A percentile compares a stretch with the other conserved stretches of the same genome.
Evolutionary conservation across 1,140 invertebrate species (phyloP).

Genomic region (Popillia japonica): DNA sequence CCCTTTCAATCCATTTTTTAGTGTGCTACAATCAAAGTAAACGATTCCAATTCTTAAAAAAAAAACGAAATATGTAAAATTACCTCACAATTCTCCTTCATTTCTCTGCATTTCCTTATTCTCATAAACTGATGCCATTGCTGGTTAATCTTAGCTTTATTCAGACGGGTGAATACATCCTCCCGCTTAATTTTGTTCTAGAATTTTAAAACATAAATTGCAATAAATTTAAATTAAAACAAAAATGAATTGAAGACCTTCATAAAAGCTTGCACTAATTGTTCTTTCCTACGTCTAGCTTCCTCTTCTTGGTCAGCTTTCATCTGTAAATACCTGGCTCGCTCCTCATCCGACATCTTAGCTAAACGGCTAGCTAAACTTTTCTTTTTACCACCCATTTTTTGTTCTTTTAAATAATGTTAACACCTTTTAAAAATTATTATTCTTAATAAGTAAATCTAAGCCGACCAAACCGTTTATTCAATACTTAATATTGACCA

Average conservation of each 20-base stretch:
- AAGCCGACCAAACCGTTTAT: no score
- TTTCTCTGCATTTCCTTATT: slow-evolving; percentile 76
- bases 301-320: slow-evolving; percentile 81
- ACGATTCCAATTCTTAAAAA: neutral
- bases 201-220: neutral
- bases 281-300: slow-evolving; percentile 75
- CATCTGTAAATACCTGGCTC: slow-evolving; percentile 78
- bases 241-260: no score
- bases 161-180: slow-evolving; percentile 77
- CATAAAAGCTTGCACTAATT: slow-evolving; percentile 78
- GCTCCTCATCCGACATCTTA: slow-evolving; percentile 83
- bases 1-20: slow-evolving; percentile 67
- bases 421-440: no score
- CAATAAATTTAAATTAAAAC: slow-evolving; percentile 42
- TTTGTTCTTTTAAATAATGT: no score
- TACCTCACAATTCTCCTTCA: slow-evolving; percentile 72
- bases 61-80: neutral
- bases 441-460: no score
- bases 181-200: slow-evolving; percentile 81
- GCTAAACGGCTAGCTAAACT: slow-evolving; percentile 77
- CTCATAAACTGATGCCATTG: slow-evolving; percentile 80
- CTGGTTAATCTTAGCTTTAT: slow-evolving; percentile 84
- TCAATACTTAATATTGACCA: no score
- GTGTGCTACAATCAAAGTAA: slow-evolving; percentile 61
- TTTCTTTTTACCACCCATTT: slow-evolving; percentile 66